phyloP scores from a whole-genome alignment of 2,888 invertebrate genomes.

The Xestia sexstrigata region DNA sequence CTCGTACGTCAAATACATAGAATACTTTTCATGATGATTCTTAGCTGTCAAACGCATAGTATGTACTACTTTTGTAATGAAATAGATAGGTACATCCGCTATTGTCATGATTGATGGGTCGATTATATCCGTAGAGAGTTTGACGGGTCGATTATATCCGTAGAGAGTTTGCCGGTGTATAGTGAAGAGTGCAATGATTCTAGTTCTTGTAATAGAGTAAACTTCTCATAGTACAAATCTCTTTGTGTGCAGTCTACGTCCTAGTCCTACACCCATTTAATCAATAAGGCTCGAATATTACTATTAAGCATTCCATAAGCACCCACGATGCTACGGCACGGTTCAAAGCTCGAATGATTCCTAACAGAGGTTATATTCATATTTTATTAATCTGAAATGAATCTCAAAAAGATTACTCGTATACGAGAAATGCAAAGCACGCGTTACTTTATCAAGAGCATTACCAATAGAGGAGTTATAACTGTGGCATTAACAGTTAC shows the following conservation, averaged over 20 bases:
- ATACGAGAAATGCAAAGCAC: conserved; percentile 55
- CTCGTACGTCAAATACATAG: too few relatives aligned
- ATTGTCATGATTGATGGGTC: conserved; percentile 7
- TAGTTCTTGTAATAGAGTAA: not conserved
- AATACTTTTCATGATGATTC: not conserved
- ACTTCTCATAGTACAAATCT: not conserved
- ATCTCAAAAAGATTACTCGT: conserved; percentile 54
- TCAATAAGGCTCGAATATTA: conserved; percentile 3
- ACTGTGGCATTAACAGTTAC: conserved; percentile 75
- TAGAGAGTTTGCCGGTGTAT: not conserved
- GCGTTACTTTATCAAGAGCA: conserved; percentile 65
- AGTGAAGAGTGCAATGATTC: not conserved
- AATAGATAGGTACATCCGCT: not conserved
- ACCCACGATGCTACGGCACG: conserved; percentile 12
- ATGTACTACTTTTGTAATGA: not conserved
- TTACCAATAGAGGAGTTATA: conserved; percentile 71
- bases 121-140: not conserved
- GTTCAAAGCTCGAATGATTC: conserved; percentile 48
- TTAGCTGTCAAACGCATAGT: not conserved
- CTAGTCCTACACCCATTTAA: not conserved
- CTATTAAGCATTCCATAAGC: conserved; percentile 13
- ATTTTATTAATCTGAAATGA: conserved; percentile 53
- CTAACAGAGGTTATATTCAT: conserved; percentile 50
- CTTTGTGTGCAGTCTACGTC: not conserved
- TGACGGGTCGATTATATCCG: not conserved